phyloP scores from a whole-genome alignment of 2,888 invertebrate species.

The Xestia ashworthii region DNA sequence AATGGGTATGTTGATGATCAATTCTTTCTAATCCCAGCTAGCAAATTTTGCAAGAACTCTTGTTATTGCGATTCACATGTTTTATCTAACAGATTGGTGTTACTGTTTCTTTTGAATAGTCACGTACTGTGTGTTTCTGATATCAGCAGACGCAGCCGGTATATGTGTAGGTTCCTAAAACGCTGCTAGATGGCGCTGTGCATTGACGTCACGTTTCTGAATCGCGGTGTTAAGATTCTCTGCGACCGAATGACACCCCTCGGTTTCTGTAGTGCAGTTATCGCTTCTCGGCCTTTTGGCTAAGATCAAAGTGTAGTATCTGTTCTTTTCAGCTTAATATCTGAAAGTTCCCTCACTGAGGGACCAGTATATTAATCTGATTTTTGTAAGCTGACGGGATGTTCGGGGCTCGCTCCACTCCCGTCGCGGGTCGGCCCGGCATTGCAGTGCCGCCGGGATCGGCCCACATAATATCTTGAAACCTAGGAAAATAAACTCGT shows the following conservation, averaged over 20 bases:
- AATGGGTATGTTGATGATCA: not conserved
- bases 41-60: not conserved
- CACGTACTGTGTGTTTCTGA: not conserved
- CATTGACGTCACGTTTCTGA: not conserved
- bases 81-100: not conserved
- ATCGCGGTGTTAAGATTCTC: constrained; percentile 35
- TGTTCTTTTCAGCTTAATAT: no score
- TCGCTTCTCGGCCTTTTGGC: constrained; percentile 37
- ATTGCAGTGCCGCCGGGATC: no score
- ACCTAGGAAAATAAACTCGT: no score
- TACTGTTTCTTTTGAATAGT: not conserved
- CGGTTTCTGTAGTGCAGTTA: not conserved
- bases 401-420: no score
- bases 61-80: not conserved
- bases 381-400: no score
- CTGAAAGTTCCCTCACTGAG: no score
- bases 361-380: no score
- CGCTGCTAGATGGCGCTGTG: constrained; percentile 1
- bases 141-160: not conserved
- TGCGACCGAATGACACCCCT: constrained; percentile 11
- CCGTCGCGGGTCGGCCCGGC: no score
- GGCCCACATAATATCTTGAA: no score
- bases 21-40: not conserved
- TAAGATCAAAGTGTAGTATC: no score
- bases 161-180: not conserved